These are phyloP conservation scores for Dipodomys ordii DNA, from an alignment of 2,113 vertebrate genomes.

Conservation along the genomic window DNA sequence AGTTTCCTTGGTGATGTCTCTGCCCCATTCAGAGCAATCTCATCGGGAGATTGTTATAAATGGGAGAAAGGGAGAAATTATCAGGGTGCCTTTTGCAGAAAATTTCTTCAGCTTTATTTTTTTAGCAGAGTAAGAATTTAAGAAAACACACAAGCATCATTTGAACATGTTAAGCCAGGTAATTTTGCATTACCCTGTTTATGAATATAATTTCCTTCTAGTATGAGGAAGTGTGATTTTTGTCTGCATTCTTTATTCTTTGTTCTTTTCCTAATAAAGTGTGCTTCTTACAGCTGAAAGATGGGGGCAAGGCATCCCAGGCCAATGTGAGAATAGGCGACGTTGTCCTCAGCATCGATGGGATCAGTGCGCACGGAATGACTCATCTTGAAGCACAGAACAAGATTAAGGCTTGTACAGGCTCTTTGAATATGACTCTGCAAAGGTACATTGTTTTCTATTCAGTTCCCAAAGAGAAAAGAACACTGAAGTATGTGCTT, in stretches of 20 bases:
- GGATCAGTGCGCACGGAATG: slow-evolving; percentile 95
- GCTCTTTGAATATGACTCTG: slow-evolving; percentile 94
- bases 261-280: slow-evolving; percentile 36
- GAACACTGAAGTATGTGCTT: not conserved
- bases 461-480: not conserved
- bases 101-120: not conserved
- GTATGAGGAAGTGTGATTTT: slow-evolving; percentile 23
- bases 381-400: slow-evolving; percentile 99
- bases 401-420: slow-evolving; percentile 96
- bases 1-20: not conserved
- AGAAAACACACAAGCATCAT: slow-evolving; percentile 37
- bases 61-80: slow-evolving; percentile 22
- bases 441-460: slow-evolving; percentile 92
- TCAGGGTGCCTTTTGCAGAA: slow-evolving; percentile 9
- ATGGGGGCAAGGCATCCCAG: slow-evolving; percentile 94
- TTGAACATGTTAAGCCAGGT: slow-evolving; percentile 23
- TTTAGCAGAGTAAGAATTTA: slow-evolving; percentile 48
- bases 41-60: not conserved
- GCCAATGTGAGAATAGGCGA: slow-evolving; percentile 94
- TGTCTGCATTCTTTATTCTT: not conserved
- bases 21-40: not conserved
- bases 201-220: not conserved
- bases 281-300: slow-evolving; percentile 90
- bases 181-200: not conserved
- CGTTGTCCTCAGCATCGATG: slow-evolving; percentile 95